Evolutionary conservation across 2,113 vertebrate genomes (phyloP).

Genomic region (Tachysurus vachellii): DNA sequence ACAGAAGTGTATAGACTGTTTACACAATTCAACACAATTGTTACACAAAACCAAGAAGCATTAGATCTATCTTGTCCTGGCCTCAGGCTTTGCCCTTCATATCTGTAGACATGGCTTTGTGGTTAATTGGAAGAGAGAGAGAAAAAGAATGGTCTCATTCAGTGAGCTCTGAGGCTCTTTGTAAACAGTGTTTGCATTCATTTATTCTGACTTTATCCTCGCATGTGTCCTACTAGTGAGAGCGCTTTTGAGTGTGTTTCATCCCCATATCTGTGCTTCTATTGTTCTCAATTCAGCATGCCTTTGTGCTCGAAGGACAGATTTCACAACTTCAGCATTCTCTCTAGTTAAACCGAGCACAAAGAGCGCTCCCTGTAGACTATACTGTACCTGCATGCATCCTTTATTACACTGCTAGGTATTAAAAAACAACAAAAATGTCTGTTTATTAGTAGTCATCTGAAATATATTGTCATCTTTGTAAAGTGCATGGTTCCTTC

Average conservation of each 20-base stretch:
- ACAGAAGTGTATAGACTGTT: neutral
- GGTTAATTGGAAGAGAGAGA: conserved; percentile 39
- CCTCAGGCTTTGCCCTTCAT: conserved; percentile 25
- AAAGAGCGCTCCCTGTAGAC: conserved; percentile 26
- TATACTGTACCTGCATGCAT: neutral
- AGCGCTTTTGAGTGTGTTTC: conserved; percentile 39
- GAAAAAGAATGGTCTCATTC: conserved; percentile 44
- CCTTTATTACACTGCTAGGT: neutral
- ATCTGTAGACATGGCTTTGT: conserved; percentile 38
- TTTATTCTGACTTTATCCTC: conserved; percentile 52
- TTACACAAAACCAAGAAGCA: conserved; percentile 11
- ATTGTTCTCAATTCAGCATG: conserved; percentile 52
- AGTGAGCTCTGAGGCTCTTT: conserved; percentile 45
- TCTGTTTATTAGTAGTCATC: neutral
- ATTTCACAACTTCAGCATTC: conserved; percentile 36
- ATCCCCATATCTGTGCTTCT: conserved; percentile 52
- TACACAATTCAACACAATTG: neutral
- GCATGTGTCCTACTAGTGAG: conserved; percentile 43
- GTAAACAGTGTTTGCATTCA: conserved; percentile 49
- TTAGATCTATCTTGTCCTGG: conserved; percentile 34
- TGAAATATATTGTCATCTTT: neutral
- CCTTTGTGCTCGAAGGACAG: conserved; percentile 46
- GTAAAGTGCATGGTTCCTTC: neutral
- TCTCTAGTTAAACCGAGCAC: conserved; percentile 20
- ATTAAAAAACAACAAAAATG: neutral